A percentile compares a stretch with the other conserved stretches of the same genome.
Evolutionary conservation across 2,888 invertebrate genomes (phyloP).

Genomic region (Acholoe squamosa): DNA sequence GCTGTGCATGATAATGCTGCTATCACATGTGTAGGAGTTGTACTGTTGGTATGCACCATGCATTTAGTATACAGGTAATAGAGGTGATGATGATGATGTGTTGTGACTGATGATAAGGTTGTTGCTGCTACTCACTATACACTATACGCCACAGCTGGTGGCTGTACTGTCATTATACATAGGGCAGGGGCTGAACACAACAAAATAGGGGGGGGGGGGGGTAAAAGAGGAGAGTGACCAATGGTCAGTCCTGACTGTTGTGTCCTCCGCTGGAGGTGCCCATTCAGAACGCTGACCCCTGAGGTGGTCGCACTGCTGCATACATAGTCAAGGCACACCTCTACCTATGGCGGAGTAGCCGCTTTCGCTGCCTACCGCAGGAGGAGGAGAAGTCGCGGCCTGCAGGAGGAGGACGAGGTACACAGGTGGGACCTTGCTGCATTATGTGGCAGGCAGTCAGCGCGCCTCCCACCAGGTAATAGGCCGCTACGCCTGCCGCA

Average conservation of each 20-base stretch:
- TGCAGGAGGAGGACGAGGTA: neutral
- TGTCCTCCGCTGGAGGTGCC: slow-evolving; percentile 60
- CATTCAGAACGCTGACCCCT: slow-evolving; percentile 44
- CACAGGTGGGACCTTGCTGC: slow-evolving; percentile 49
- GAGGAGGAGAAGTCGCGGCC: neutral
- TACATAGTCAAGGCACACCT: neutral
- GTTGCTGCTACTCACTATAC: neutral
- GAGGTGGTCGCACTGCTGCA: slow-evolving; percentile 2
- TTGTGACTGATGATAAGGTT: neutral
- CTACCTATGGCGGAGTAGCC: slow-evolving; percentile 40
- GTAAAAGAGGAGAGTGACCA: neutral
- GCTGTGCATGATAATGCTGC: neutral
- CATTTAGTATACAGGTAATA: neutral
- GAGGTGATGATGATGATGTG: neutral
- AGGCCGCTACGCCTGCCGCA: neutral
- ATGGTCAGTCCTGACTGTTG: neutral
- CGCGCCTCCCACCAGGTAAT: slow-evolving; percentile 15
- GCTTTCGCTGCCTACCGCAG: neutral
- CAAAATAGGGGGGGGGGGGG: neutral
- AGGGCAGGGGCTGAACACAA: too few species aligned
- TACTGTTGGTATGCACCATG: neutral
- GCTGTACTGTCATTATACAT: neutral
- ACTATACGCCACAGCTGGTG: neutral
- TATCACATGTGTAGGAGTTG: neutral
- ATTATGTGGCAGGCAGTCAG: slow-evolving; percentile 30